Evolutionary conservation across 2,797 vertebrate species (phyloP), one percentile per base, ranked within the genome.

Genomic region (Neopelma chrysocephalum): DNA sequence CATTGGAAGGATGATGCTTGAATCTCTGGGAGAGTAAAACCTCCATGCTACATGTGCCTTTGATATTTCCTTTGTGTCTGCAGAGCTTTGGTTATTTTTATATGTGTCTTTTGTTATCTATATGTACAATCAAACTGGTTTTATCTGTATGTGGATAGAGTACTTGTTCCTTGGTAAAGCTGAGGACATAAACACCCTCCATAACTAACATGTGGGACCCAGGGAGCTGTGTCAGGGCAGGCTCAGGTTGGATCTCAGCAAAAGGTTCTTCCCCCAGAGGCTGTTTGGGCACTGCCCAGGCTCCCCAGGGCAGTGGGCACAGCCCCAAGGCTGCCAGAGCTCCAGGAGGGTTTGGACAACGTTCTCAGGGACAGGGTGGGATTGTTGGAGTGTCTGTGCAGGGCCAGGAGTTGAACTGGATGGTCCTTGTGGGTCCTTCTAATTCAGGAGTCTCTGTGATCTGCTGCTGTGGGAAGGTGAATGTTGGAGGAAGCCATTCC

Each of bases 381-480:
- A 0, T 5, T 56, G 22, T 3, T 62, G 71, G 22, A 26, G 26
- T 1, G 19, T 38, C 32, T 45, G n/a, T 0, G 48, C 62, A 89
- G 54, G 78, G 31, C 0, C 25, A 8, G 29, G 69, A 0, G 21
- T 3, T 40, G 26, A 0, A 2, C 34, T 56, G 6, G 15, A 0
- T 57, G 43, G 5, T 65, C 43, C 36, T 10, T 5, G 3, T 19
- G 62, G 11, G 36, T 27, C 50, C 32, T 32, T 4, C 47, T 12
- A 15, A 29, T 17, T 64, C 36, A 57, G 50, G 27, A 29, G 4
- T n/a, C 50, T 18, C 50, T 65, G 43, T 77, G 43, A 34, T 51
- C 43, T 25, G 26, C 6, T 80, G 40, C 76, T 73, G 43, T 11
- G 7, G 45, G 38, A 54, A 47, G 65, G 32, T 66, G n/a, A 11